Evolutionary conservation across 1,140 invertebrate species (phyloP), one percentile per base, ranked within the genome.

Genomic region (Drosophila tani): DNA sequence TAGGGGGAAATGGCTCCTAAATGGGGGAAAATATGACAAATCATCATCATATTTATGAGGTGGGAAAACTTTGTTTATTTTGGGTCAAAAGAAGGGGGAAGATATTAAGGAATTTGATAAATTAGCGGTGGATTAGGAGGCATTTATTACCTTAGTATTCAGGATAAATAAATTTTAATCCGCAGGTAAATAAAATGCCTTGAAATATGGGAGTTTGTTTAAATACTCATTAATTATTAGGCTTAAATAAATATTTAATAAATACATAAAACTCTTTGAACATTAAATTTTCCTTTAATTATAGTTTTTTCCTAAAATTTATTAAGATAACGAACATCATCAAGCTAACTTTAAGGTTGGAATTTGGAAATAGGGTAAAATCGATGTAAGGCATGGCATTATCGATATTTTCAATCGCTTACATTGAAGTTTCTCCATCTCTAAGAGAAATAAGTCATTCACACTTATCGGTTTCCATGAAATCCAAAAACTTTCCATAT

Each of bases 21-120:
- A 57, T 50, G 46, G 38, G 43, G 14, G 38, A 19, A 27, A 55
- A 55, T 21, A 47, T 41, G 24, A 49, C 43, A 57, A 41, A 71
- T 58, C 27, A 38, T 19, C 0, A 3, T 9, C 19, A 3, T 24
- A 27, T 63, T 63, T 63, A 62, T 46, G 35, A 17, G 19, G 19
- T 46, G 56, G 17, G 27, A 58, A 65, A 66, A 29, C 41, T 24
- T 15, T 14, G 29, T 12, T 35, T 62, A 12, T 14, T 17, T 43
- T 60, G 21, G 1, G 3, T 12, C 27, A 12, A 21, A 14, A 62
- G 4, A 7, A n/a, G 19, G 32, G n/a, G 14, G 7, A 15, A 55
- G 51, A 8, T 55, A 15, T 55, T 55, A 15, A 2, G 14, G 9
- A 38, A 21, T 55, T 38, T 15, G 12, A 38, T 9, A 21, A 55